A percentile compares a stretch with the other conserved stretches of the same genome.
These are phyloP conservation scores for Sebastes trivittatus DNA, from an alignment of 2,797 vertebrate species.

Conservation along the genomic window DNA sequence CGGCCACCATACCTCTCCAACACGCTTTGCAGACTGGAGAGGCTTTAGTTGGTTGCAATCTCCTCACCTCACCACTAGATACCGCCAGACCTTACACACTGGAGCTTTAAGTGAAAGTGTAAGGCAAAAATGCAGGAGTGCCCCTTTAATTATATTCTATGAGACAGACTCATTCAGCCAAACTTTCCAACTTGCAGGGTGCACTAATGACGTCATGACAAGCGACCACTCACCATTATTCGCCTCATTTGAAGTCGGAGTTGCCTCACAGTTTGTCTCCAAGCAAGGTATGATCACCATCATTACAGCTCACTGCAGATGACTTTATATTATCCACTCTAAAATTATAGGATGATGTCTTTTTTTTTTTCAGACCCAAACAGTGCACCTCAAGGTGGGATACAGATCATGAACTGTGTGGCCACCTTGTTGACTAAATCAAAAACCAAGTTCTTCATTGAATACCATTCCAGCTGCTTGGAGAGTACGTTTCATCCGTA, in stretches of 20 bases:
- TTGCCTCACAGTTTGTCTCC: constrained; percentile 97
- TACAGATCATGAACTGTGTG: constrained; percentile 91
- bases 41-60: no score
- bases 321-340: not conserved
- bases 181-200: constrained; percentile 79
- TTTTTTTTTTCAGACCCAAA: constrained; percentile 81
- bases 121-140: not conserved
- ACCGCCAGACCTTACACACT: no score
- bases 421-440: constrained; percentile 94
- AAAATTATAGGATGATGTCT: not conserved
- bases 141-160: not conserved
- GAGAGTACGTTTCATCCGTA: constrained; percentile 84
- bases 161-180: not conserved
- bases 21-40: no score
- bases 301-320: not conserved
- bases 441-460: constrained; percentile 97
- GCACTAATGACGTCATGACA: constrained; percentile 94
- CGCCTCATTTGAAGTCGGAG: constrained; percentile 95
- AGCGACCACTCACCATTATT: constrained; percentile 98
- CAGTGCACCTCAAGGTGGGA: constrained; percentile 86
- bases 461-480: constrained; percentile 95
- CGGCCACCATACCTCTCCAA: no score
- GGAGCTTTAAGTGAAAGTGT: not conserved
- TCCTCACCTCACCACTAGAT: no score
- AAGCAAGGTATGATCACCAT: constrained; percentile 86